Base-by-base conservation (phyloP, 2,113 vertebrate genomes). In the Chitala chitala region DNA sequence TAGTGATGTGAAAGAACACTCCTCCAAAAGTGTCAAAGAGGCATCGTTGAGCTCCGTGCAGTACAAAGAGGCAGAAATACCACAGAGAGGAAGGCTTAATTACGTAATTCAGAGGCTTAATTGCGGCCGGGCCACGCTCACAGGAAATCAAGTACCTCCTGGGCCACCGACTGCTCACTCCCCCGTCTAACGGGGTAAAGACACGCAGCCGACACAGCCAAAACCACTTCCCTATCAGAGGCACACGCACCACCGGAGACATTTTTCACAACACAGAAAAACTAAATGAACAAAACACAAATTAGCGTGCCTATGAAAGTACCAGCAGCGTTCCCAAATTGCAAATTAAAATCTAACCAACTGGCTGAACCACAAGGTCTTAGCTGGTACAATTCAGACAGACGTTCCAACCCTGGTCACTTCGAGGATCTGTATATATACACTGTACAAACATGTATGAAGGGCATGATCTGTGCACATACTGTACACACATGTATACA, bases 11-110 rank as follows among this genome's bases (percentile, higher is more conserved):
- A 20, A 71, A 73, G 75, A 55, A 64, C 31, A 48, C 48, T 83
- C 73, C 81, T 83, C 78, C 85, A 80, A 83, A 86, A 83, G 82
- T 53, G 86, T 59, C 65, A 13, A 40, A 61, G 22, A 46, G 74
- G 75, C 68, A 81, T 44, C 50, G 58, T 75, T 75, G 44, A 31
- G 61, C 33, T 63, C 50, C 63, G 42, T 24, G 44, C 50, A 24
- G 54, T 78, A 77, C 87, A 84, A 86, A 82, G 82, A 79, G 84
- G 78, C 80, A 73, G 75, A 80, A 86, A 83, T 84, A 81, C 85
- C 78, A 77, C 85, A 78, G 72, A 77, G 38, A 71, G 75, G 70
- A 85, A 86, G 72, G 78, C 69, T 55, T 48, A 73, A 83, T 78
- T 81, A 74, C 77, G 64, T 72, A 63, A 81, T 76, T 79, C 85